Percentiles rank a stretch among this genome's conserved stretches.
phyloP scores from a whole-genome alignment of 2,888 invertebrate species.

The Macrophya alboannulata region DNA sequence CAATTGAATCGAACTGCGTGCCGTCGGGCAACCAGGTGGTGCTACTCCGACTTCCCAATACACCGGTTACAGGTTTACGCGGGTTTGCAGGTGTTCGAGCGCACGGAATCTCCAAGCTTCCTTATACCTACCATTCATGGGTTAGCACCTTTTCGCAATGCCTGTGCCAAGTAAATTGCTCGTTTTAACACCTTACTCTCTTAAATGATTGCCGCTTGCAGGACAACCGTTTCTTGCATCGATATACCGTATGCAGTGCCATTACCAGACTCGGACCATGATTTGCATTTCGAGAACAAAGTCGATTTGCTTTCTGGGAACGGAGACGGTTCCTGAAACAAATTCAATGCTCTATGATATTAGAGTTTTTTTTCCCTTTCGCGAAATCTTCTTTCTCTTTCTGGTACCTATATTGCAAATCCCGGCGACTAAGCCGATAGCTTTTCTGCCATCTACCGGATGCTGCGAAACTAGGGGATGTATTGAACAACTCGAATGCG shows the following conservation, averaged over 20 bases:
- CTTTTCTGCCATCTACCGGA: constrained; percentile 77
- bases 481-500: constrained; percentile 80
- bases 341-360: not conserved
- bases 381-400: constrained; percentile 22
- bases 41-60: constrained; percentile 13
- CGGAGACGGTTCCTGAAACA: not conserved
- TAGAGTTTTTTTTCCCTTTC: not conserved
- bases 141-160: constrained; percentile 58
- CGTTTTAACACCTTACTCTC: constrained; percentile 56
- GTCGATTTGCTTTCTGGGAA: not conserved
- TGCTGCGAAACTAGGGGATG: constrained; percentile 75
- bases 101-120: constrained; percentile 56
- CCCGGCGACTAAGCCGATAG: constrained; percentile 10
- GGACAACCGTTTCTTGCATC: not conserved
- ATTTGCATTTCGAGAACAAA: not conserved
- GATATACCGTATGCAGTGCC: not conserved
- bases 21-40: constrained; percentile 43
- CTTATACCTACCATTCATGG: constrained; percentile 58
- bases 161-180: constrained; percentile 50
- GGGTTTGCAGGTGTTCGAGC: constrained; percentile 36
- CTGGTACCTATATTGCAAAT: constrained; percentile 32
- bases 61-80: constrained; percentile 34
- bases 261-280: not conserved
- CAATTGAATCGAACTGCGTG: constrained; percentile 52
- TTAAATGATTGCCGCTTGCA: constrained; percentile 49